Evolutionary conservation across 2,888 invertebrate genomes (phyloP), one percentile per base, ranked within the genome.

Genomic region (Dioctria linearis): DNA sequence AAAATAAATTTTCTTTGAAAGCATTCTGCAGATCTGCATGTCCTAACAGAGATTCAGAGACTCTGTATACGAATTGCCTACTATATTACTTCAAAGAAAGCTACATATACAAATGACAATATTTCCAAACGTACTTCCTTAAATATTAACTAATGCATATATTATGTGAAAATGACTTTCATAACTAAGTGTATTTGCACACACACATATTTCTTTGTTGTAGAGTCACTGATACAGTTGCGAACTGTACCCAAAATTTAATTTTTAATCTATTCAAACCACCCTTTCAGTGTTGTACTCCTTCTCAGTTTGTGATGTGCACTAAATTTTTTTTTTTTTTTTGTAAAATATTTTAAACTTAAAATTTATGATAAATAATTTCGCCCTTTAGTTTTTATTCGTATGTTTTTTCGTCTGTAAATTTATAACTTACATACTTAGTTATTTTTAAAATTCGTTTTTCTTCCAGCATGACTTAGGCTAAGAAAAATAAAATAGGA

Each of bases 101-200:
- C 49, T 49, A 76, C 25, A 76, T 39, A 63, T 49, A 76, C 25
- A 76, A 51, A 63, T 63, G 63, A 76, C 63, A 76, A 57, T 63
- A 63, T 76, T 76, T 51, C 57, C 57, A 25, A 75, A 75, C 25
- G 59, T 59, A 75, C 57, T 57, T 63, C 61, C 76, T 76, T 49
- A 49, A 63, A 42, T 39, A 75, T 57, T 63, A 25, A 25, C 25
- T 25, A 25, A 76, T 76, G 63, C 76, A 76, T 63, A 73, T 43
- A 61, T 4, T 63, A 59, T 59, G 37, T 63, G 39, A 54, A 59
- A 46, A 76, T 61, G 46, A 61, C 76, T 61, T 73, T 73, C 42
- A 73, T 73, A 25, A 25, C 25, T 25, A 76, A 79, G 73, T 82
- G 82, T 82, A 78, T 43, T 63, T 78, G 82, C 82, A 82, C 25